phyloP scores from a whole-genome alignment of 1,140 invertebrate species.

The Antheraea pernyi region DNA sequence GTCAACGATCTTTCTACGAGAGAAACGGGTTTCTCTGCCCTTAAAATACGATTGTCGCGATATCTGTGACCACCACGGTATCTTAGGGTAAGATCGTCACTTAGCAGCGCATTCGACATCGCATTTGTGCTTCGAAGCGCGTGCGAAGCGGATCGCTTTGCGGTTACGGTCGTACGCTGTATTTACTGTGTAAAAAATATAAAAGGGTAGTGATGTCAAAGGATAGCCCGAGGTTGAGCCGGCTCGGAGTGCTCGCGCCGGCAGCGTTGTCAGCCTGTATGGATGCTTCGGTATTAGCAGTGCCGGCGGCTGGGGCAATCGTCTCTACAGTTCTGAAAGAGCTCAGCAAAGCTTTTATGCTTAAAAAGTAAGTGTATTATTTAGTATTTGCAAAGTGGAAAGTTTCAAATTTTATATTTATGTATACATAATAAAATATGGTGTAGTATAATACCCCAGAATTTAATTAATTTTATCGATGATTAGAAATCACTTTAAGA shows the following conservation, averaged over 20 bases:
- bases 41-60: too few species aligned
- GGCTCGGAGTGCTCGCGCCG: slow-evolving; percentile 62
- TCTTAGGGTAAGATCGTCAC: too few species aligned
- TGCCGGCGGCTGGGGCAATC: slow-evolving; percentile 80
- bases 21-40: too few species aligned
- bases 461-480: too few species aligned
- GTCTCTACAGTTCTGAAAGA: slow-evolving; percentile 80
- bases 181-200: neutral
- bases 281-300: slow-evolving; percentile 77
- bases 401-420: too few species aligned
- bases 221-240: slow-evolving; percentile 48
- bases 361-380: slow-evolving; percentile 60
- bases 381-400: neutral
- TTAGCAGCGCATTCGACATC: slow-evolving; percentile 19
- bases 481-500: too few species aligned
- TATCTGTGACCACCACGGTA: too few species aligned
- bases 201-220: slow-evolving; percentile 48
- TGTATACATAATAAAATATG: too few species aligned
- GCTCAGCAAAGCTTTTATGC: slow-evolving; percentile 72
- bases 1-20: too few species aligned
- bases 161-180: slow-evolving; percentile 59
- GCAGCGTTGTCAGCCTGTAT: slow-evolving; percentile 67
- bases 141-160: slow-evolving; percentile 64
- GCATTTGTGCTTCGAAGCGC: slow-evolving; percentile 54
- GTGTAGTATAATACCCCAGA: too few species aligned